phyloP scores from a whole-genome alignment of 1,140 invertebrate genomes.

The Papilio aristodemus region DNA sequence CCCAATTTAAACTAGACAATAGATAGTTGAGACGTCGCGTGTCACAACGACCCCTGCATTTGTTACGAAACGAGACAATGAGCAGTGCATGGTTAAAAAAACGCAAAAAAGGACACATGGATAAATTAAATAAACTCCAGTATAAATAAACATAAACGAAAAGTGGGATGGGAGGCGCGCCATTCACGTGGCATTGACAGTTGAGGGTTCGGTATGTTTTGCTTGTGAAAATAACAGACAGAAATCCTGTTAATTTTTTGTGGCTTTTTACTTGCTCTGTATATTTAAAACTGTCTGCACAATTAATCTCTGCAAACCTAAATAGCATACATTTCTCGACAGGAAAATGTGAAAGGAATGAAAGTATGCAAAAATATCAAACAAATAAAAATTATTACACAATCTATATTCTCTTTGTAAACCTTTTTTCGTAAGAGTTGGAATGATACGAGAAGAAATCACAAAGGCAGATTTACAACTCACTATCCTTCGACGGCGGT shows the following conservation, averaged over 20 bases:
- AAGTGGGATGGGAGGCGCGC: slow-evolving; percentile 40
- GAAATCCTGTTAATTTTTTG: slow-evolving; percentile 13
- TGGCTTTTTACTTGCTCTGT: slow-evolving; percentile 13
- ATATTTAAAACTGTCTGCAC: not conserved
- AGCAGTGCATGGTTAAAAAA: slow-evolving; percentile 28
- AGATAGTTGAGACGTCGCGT: slow-evolving; percentile 42
- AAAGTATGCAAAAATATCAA: too few relatives aligned
- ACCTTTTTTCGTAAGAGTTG: too few relatives aligned
- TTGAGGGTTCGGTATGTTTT: slow-evolving; percentile 38
- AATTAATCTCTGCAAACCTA: not conserved
- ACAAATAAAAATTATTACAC: too few relatives aligned
- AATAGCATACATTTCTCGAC: not conserved
- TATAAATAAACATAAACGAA: slow-evolving; percentile 47
- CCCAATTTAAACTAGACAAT: slow-evolving; percentile 29
- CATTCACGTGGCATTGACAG: slow-evolving; percentile 38
- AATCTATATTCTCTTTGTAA: too few relatives aligned
- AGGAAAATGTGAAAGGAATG: not conserved
- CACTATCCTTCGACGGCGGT: too few relatives aligned
- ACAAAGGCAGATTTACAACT: too few relatives aligned
- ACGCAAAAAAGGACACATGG: slow-evolving; percentile 40
- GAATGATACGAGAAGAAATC: too few relatives aligned
- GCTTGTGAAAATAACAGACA: slow-evolving; percentile 36
- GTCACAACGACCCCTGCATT: slow-evolving; percentile 29
- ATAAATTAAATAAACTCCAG: slow-evolving; percentile 50
- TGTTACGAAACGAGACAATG: slow-evolving; percentile 30